Evolutionary conservation across 2,888 invertebrate species (phyloP).

Genomic region (Dysmachus trigonus): DNA sequence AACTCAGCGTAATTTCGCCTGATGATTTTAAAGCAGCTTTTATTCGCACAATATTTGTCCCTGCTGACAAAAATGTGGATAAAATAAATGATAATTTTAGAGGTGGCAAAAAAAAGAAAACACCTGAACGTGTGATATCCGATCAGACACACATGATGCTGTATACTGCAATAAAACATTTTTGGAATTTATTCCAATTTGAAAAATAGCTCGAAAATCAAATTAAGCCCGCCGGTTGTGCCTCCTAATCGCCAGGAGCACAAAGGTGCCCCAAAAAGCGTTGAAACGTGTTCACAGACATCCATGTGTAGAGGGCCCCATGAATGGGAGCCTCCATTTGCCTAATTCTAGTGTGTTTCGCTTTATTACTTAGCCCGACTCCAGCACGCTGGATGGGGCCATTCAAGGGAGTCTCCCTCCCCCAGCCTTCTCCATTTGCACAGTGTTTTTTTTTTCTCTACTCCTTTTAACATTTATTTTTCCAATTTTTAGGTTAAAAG

Average conservation of each 20-base stretch:
- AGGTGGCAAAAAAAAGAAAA: not conserved
- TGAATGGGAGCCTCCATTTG: not conserved
- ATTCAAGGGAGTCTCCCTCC: not conserved
- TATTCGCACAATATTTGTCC: no score
- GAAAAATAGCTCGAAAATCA: not conserved
- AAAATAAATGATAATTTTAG: not conserved
- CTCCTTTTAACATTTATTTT: not conserved
- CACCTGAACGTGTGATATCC: not conserved
- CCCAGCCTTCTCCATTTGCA: not conserved
- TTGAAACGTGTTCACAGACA: not conserved
- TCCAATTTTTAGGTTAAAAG: constrained; percentile 28
- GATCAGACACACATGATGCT: not conserved
- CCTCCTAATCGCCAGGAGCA: not conserved
- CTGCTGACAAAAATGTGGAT: not conserved
- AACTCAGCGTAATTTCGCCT: no score
- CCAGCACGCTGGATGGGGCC: not conserved
- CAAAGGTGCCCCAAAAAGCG: not conserved
- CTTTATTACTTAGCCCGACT: not conserved
- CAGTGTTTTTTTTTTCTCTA: not conserved
- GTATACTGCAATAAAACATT: not conserved
- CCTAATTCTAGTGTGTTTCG: not conserved
- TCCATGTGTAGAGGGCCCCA: not conserved
- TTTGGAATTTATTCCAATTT: not conserved
- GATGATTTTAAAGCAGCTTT: no score
- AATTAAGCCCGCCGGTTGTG: not conserved